Evolutionary conservation across 2,113 vertebrate genomes (phyloP).

Genomic region (Lophotis ruficrista): DNA sequence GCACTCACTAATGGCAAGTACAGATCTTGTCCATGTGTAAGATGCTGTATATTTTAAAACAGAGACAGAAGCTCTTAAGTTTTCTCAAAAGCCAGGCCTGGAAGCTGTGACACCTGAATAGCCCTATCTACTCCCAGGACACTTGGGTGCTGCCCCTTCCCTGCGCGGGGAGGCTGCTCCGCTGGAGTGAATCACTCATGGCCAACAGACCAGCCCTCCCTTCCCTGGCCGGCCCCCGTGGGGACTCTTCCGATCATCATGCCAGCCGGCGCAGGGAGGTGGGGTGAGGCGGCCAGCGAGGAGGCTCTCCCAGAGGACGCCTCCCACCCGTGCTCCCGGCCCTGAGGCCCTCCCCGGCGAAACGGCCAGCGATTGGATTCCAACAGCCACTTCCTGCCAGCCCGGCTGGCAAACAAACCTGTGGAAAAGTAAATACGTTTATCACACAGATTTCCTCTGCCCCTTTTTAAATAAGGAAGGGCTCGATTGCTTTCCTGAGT

Average conservation of each 20-base stretch:
- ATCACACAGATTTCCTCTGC: constrained; percentile 50
- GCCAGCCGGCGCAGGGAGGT: background rate
- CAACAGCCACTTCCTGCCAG: constrained; percentile 26
- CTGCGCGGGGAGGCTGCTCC: background rate
- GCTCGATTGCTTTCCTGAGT: background rate
- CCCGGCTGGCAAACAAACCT: constrained; percentile 13
- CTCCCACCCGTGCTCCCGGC: fast-evolving
- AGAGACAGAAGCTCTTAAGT: background rate
- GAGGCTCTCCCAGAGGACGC: background rate
- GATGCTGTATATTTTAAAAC: background rate
- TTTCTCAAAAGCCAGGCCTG: background rate
- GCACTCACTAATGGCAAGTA: background rate
- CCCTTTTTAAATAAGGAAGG: constrained; percentile 41
- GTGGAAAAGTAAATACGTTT: constrained; percentile 52
- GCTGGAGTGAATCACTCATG: fast-evolving
- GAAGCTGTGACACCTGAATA: fast-evolving
- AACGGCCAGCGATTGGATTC: background rate
- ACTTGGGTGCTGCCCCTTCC: background rate
- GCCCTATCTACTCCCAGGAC: background rate
- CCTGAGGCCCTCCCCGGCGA: background rate
- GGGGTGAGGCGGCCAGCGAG: fast-evolving
- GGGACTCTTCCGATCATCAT: fast-evolving
- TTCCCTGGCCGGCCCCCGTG: fast-evolving
- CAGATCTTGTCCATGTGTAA: background rate
- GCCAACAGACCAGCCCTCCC: background rate